Evolutionary conservation across 2,888 invertebrate species (phyloP).

Genomic region (Itoplectis maculator): DNA sequence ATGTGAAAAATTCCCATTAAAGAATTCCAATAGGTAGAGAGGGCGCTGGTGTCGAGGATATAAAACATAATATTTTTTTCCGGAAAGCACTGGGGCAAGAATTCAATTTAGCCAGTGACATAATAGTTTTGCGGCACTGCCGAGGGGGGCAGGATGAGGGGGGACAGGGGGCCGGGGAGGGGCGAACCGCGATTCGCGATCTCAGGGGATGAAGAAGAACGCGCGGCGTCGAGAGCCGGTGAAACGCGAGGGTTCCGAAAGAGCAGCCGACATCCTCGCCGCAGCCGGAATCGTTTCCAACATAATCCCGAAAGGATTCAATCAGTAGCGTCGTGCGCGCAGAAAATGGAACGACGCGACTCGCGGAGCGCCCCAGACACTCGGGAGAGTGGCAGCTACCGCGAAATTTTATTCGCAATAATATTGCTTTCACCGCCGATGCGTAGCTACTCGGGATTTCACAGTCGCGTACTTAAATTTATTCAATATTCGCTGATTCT

Average conservation of each 20-base stretch:
- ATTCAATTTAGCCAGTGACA: slow-evolving; percentile 77
- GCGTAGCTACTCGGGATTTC: slow-evolving; percentile 27
- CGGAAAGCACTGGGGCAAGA: slow-evolving; percentile 79
- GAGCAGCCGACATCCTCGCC: slow-evolving; percentile 35
- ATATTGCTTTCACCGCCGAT: slow-evolving; percentile 21
- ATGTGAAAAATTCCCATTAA: slow-evolving; percentile 83
- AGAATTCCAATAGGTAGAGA: slow-evolving; percentile 80
- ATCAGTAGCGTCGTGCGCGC: slow-evolving; percentile 68
- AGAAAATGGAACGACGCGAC: slow-evolving; percentile 33
- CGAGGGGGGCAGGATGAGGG: background rate
- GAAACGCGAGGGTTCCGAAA: slow-evolving; percentile 17
- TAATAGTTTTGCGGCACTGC: slow-evolving; percentile 67
- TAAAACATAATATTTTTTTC: slow-evolving; percentile 83
- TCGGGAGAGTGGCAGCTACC: slow-evolving; percentile 27
- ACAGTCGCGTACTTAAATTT: slow-evolving; percentile 1
- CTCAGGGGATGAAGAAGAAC: slow-evolving; percentile 24
- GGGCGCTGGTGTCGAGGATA: slow-evolving; percentile 77
- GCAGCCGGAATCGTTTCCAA: slow-evolving; percentile 60
- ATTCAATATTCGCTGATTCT: slow-evolving; percentile 30
- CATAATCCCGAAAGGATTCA: slow-evolving; percentile 73
- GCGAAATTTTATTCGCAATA: slow-evolving; percentile 19
- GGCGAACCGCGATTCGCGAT: slow-evolving; percentile 17
- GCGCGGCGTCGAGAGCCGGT: slow-evolving; percentile 21
- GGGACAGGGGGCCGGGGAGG: too few species aligned
- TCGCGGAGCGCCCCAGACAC: slow-evolving; percentile 42